A percentile compares a stretch with the other conserved stretches of the same genome.
Evolutionary conservation across 2,888 invertebrate species (phyloP).

Genomic region (Mylabris sibirica): DNA sequence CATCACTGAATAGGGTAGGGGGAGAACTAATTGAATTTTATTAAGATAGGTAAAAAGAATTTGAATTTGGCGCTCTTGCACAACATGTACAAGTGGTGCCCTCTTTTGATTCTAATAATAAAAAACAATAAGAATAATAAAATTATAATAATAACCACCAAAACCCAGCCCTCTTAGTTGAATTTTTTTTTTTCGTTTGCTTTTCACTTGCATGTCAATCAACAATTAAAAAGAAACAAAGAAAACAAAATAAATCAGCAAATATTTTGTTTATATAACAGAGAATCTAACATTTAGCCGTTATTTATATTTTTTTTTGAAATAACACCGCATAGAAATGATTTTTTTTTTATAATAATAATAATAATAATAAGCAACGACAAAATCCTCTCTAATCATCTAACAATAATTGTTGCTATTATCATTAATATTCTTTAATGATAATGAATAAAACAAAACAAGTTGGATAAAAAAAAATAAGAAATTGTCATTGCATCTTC

Average conservation of each 20-base stretch:
- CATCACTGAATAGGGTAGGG: constrained; percentile 16
- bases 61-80: constrained; percentile 24
- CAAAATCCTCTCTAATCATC: constrained; percentile 36
- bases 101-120: constrained; percentile 19
- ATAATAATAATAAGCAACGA: constrained; percentile 22
- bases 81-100: constrained; percentile 25
- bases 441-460: too few species aligned
- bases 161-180: neutral
- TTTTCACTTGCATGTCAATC: too few species aligned
- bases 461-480: constrained; percentile 32
- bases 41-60: neutral
- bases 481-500: constrained; percentile 46
- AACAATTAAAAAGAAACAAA: too few species aligned
- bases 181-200: constrained; percentile 16
- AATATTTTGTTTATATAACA: constrained; percentile 41
- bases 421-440: too few species aligned
- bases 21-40: too few species aligned
- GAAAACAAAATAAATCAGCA: too few species aligned
- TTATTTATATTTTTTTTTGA: constrained; percentile 51
- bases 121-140: neutral
- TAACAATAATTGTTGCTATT: constrained; percentile 31
- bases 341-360: too few species aligned
- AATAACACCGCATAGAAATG: constrained; percentile 55
- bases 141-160: neutral
- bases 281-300: constrained; percentile 61